Evolutionary conservation across 1,140 invertebrate species (phyloP), one percentile per base, ranked within the genome.

Genomic region (Drosophila novamexicana): DNA sequence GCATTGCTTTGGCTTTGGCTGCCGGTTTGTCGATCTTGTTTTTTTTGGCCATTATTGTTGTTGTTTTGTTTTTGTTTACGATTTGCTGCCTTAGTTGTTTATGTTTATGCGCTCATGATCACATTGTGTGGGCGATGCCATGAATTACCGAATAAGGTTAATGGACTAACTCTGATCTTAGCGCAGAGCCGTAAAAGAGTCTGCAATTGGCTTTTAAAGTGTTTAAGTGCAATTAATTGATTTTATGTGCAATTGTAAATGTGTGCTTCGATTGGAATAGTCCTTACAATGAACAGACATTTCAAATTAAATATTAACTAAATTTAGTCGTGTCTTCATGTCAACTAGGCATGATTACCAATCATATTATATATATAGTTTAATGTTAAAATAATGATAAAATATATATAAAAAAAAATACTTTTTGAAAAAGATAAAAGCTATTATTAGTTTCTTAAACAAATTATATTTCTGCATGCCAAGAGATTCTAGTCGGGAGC

Each of bases 61-160:
- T 40, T 39, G 29, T 67, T 59, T 29, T 29, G 22, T 5, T 62
- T 39, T 34, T 22, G 32, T 42, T 36, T 34, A 63, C 16, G 32
- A 16, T 37, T 68, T 18, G 37, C 29, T 73, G 45, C 2, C 22
- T 29, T 29, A 29, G 22, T 68, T 59, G 32, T 61, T 36, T 45
- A 45, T 54, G 77, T 36, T 74, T 61, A 52, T 22, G 12, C 59
- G 53, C 42, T 71, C 50, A 61, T 66, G 49, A 32, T 22, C 7
- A 39, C 16, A 59, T 29, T 45, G 54, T 63, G 80, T 54, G 80
- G 54, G 81, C 63, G 34, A 45, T 40, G 61, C 74, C 54, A 53
- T 81, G 79, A 85, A 52, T 85, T 75, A 69, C 69, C 53, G 57
- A 82, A 88, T 79, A 71, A 73, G 82, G 82, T 85, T 85, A 85